A percentile compares a stretch with the other conserved stretches of the same genome.
Evolutionary conservation across 2,888 invertebrate species (phyloP).

Genomic region (Folsomia candida): DNA sequence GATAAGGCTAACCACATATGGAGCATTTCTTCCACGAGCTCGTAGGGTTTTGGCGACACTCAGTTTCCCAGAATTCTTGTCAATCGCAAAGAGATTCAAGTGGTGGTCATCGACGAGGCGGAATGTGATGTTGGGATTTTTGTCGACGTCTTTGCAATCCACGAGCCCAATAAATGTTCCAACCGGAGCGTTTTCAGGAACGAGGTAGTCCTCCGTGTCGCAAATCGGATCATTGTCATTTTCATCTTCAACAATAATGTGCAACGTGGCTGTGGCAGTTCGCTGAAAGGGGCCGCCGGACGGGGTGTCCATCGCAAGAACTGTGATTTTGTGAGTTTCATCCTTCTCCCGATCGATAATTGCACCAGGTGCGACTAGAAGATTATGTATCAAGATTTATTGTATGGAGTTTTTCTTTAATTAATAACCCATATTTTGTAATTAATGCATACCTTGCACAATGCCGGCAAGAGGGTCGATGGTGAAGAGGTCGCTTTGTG

Average conservation of each 20-base stretch:
- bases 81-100: constrained; percentile 42
- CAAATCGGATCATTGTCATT: constrained; percentile 76
- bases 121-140: constrained; percentile 52
- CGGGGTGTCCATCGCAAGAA: constrained; percentile 73
- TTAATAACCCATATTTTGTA: background rate
- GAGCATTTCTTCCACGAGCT: constrained; percentile 44
- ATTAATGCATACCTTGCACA: too few species aligned
- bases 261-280: constrained; percentile 62
- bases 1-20: constrained; percentile 39
- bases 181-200: constrained; percentile 70
- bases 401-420: background rate
- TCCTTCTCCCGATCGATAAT: constrained; percentile 71
- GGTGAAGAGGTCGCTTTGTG: constrained; percentile 69
- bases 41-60: constrained; percentile 39
- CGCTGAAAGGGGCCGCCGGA: constrained; percentile 67
- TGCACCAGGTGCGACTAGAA: constrained; percentile 63
- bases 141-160: constrained; percentile 73
- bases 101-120: constrained; percentile 41
- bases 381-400: too few species aligned
- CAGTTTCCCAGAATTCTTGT: constrained; percentile 40
- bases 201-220: constrained; percentile 66
- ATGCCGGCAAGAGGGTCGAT: constrained; percentile 69
- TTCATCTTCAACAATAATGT: constrained; percentile 64
- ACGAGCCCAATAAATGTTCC: constrained; percentile 68
- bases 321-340: constrained; percentile 66